Base-by-base conservation (phyloP, 2,113 vertebrate species). In the Xenotilapia leptura region DNA sequence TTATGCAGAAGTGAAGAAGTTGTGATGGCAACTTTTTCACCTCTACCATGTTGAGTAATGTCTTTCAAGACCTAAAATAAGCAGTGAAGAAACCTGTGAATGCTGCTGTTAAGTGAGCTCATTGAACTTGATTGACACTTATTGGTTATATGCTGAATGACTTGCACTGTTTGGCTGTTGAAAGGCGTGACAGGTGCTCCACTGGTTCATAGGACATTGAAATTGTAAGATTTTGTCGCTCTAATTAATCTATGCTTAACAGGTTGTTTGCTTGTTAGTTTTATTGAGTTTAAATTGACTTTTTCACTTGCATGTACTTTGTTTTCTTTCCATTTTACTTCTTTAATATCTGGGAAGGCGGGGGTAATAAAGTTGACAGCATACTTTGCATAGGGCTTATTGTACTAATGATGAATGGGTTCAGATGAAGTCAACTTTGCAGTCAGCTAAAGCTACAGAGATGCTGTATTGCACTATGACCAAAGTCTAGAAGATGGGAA, bases 371-470 rank as follows among this genome's bases (percentile, higher is more conserved):
- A 55, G 26, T 6, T 58, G 56, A 17, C 3, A 60, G 1, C 2
- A 17, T 31, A 17, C 26, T 31, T 0, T 0, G 0, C 26, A 10
- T 10, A 10, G 28, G 8, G 26, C 28, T 19, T 31, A 60, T 19
- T 19, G 14, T 10, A 6, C 14, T 60, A 17, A 33, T 60, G 28
- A 60, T 17, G 26, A 6, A 17, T 31, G 56, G 1, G 1, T 60
- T 60, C 26, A 58, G 26, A 58, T 58, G 13, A 58, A 4, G 26
- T 31, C 55, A 31, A 2, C 1, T 31, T 60, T 31, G 26, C 14
- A 58, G 55, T 4, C 55, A 0, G 55, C 7, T 31, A 58, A 0
- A 58, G 8, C 8, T 58, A 58, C 56, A 60, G 3, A 19, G 5
- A 33, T 60, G 15, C 28, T 33, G 14, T 60, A 33, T 60, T 60